These are phyloP conservation scores for Aphidius ervi DNA, from an alignment of 1,140 invertebrate genomes.

Conservation along the genomic window DNA sequence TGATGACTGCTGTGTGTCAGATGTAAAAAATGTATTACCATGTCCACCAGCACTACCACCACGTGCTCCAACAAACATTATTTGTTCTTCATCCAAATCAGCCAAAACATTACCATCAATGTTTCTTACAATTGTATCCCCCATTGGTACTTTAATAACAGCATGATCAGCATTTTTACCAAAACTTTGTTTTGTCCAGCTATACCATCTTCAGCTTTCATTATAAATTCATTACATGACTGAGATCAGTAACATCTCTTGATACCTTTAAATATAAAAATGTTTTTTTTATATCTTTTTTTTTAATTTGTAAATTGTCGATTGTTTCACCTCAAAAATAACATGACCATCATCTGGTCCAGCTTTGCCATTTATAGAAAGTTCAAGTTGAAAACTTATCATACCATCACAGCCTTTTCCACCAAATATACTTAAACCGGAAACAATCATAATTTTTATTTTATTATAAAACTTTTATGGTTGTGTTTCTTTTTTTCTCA, in stretches of 20 bases:
- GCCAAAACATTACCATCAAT: constrained; percentile 61
- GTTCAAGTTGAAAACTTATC: too few relatives aligned
- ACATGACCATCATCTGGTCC: constrained; percentile 95
- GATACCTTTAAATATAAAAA: constrained; percentile 46
- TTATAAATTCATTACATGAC: constrained; percentile 58
- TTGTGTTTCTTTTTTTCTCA: constrained; percentile 15
- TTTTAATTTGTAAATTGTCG: too few relatives aligned
- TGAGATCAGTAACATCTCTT: constrained; percentile 68
- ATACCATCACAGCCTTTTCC: constrained; percentile 60
- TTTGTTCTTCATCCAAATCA: constrained; percentile 64
- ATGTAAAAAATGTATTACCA: constrained; percentile 88
- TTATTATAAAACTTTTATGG: constrained; percentile 1
- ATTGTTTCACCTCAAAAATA: too few relatives aligned
- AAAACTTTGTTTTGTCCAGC: constrained; percentile 67
- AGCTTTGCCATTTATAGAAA: constrained; percentile 61
- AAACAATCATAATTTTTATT: constrained; percentile 38
- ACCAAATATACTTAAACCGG: too few relatives aligned
- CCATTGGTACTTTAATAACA: constrained; percentile 78
- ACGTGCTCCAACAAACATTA: constrained; percentile 88
- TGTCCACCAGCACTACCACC: constrained; percentile 94
- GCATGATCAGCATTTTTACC: constrained; percentile 82
- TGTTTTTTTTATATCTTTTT: too few relatives aligned
- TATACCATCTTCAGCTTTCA: constrained; percentile 66
- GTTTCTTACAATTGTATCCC: constrained; percentile 73
- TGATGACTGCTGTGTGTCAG: constrained; percentile 77